phyloP scores from a whole-genome alignment of 2,888 invertebrate species.

The Leucozona laternaria region DNA sequence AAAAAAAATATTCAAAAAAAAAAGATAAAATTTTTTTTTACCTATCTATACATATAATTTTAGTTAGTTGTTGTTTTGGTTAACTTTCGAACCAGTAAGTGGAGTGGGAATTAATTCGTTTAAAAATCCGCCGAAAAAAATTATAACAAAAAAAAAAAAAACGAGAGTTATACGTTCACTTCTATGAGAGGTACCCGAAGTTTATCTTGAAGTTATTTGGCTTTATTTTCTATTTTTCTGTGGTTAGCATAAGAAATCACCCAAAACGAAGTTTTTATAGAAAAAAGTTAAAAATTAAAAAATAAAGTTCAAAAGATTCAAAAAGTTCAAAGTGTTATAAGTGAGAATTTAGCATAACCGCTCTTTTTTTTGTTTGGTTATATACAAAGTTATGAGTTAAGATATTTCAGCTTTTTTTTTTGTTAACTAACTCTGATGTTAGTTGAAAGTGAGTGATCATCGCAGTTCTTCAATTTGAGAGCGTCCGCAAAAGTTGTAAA shows the following conservation, averaged over 20 bases:
- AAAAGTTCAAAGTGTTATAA: slow-evolving; percentile 36
- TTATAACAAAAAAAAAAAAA: slow-evolving; percentile 22
- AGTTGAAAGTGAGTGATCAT: slow-evolving; percentile 51
- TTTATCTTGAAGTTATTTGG: slow-evolving; percentile 3
- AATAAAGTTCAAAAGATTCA: slow-evolving; percentile 30
- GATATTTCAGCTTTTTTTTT: not conserved
- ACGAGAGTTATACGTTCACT: slow-evolving; percentile 1
- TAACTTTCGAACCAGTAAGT: slow-evolving; percentile 57
- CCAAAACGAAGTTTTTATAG: slow-evolving; percentile 31
- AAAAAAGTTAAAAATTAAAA: slow-evolving; percentile 3
- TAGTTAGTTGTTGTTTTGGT: slow-evolving; percentile 21
- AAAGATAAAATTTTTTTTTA: slow-evolving; percentile 20
- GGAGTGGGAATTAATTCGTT: slow-evolving; percentile 41
- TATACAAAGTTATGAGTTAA: slow-evolving; percentile 23
- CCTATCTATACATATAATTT: slow-evolving; percentile 34
- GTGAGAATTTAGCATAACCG: slow-evolving; percentile 41
- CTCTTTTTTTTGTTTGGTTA: not conserved
- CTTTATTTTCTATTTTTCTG: slow-evolving; percentile 4
- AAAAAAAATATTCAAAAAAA: slow-evolving; percentile 22
- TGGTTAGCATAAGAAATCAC: slow-evolving; percentile 52
- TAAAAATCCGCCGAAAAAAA: slow-evolving; percentile 38
- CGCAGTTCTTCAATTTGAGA: not conserved
- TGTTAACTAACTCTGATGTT: not conserved
- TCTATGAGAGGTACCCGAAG: not conserved
- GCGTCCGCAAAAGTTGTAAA: slow-evolving; percentile 35